Conservation (phyloP, 2,113 vertebrate species). For the Vicugna pacos region DNA sequence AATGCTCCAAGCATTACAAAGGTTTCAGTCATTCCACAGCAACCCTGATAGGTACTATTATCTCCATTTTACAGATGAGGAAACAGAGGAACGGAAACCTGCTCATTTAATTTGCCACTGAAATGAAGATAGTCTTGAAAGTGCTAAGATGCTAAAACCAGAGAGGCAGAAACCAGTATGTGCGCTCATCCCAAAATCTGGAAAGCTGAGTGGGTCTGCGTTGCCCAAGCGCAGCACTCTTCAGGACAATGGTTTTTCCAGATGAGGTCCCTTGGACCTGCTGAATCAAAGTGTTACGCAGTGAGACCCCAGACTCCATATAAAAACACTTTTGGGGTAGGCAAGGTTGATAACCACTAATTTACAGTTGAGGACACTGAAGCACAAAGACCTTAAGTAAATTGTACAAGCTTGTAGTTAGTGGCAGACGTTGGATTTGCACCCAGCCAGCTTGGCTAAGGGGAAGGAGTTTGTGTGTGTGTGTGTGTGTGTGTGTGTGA, state of each 20-base stretch:
- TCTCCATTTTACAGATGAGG: not conserved
- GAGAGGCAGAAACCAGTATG: not conserved
- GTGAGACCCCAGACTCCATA: not conserved
- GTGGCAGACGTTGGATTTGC: not conserved
- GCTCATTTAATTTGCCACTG: not conserved
- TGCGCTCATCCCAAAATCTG: not conserved
- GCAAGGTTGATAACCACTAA: not conserved
- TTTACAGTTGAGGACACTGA: not conserved
- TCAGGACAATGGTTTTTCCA: not conserved
- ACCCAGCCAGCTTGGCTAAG: not conserved
- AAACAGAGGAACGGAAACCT: constrained; percentile 46
- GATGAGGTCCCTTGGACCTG: not conserved
- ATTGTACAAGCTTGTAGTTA: not conserved
- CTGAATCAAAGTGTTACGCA: not conserved
- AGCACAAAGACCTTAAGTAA: not conserved
- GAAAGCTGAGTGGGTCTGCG: not conserved
- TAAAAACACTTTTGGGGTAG: not conserved
- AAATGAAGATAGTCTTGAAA: not conserved
- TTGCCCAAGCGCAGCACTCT: not conserved
- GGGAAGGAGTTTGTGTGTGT: not conserved
- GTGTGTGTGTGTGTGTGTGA: too few relatives aligned
- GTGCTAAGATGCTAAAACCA: not conserved
- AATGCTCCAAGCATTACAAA: not conserved
- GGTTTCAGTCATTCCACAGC: constrained; percentile 5
- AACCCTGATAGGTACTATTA: not conserved